Percentiles rank a stretch among this genome's conserved stretches.
Conservation (phyloP, 2,797 vertebrate species). For the Enteromius fasciolatus region DNA sequence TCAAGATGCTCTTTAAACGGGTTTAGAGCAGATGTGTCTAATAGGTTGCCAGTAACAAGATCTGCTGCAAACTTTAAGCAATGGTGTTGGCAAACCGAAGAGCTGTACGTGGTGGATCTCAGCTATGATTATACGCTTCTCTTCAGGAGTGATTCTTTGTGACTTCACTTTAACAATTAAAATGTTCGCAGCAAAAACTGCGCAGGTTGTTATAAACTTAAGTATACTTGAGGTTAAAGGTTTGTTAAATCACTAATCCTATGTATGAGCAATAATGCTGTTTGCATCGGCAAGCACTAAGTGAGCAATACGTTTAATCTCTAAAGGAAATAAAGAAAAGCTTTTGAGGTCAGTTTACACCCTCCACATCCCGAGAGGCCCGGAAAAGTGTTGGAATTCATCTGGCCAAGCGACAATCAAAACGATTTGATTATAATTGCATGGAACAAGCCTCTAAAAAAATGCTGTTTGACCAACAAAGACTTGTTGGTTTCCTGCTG, state of each 20-base stretch:
- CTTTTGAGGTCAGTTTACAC: neutral
- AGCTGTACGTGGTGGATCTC: neutral
- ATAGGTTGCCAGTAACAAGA: neutral
- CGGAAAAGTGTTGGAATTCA: neutral
- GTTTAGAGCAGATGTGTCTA: neutral
- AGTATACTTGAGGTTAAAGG: neutral
- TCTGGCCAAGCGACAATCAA: neutral
- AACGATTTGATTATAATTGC: constrained; percentile 51
- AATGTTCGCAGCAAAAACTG: neutral
- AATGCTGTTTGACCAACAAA: constrained; percentile 52
- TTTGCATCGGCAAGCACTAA: neutral
- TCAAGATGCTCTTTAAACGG: neutral
- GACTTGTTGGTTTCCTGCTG: constrained; percentile 36
- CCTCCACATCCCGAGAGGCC: neutral
- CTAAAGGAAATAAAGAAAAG: neutral
- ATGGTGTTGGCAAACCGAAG: neutral
- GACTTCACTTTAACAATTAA: constrained; percentile 3
- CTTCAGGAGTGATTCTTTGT: neutral
- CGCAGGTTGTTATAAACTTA: neutral
- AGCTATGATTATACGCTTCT: neutral
- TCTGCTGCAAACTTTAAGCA: neutral
- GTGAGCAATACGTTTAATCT: neutral
- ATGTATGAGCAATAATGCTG: neutral
- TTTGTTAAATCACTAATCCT: neutral
- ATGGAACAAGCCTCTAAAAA: constrained; percentile 40